A percentile compares a stretch with the other conserved stretches of the same genome.
Evolutionary conservation across 2,113 vertebrate genomes (phyloP).

Genomic region (Ciconia boyciana): DNA sequence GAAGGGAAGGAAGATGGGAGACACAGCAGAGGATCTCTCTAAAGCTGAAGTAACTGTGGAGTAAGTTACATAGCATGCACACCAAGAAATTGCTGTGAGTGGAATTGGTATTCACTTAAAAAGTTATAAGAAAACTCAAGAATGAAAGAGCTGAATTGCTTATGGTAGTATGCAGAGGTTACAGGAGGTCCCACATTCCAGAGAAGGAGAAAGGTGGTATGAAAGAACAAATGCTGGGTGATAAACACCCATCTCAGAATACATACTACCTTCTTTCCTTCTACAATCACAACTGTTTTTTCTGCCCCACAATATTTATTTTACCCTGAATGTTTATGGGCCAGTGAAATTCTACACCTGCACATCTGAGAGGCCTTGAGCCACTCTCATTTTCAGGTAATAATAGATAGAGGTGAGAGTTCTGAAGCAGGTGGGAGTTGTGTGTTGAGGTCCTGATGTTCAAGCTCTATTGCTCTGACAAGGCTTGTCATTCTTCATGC

Average conservation of each 20-base stretch:
- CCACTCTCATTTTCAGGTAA: not conserved
- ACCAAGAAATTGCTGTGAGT: not conserved
- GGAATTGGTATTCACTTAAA: not conserved
- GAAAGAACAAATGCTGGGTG: not conserved
- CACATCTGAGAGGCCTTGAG: constrained; percentile 18
- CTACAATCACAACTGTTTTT: not conserved
- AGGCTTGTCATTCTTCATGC: not conserved
- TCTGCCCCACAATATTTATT: not conserved
- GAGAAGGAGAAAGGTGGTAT: not conserved
- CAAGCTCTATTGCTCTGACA: not conserved
- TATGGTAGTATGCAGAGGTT: not conserved
- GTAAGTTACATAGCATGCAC: not conserved
- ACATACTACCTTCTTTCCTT: not conserved
- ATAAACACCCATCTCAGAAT: not conserved
- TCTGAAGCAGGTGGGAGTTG: not conserved
- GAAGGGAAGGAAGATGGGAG: not conserved
- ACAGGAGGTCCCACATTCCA: not conserved
- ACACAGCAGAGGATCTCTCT: not conserved
- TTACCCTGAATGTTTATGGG: not conserved
- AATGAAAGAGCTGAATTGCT: not conserved
- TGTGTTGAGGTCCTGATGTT: not conserved
- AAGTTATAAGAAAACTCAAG: not conserved
- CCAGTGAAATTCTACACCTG: constrained; percentile 56
- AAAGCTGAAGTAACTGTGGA: not conserved
- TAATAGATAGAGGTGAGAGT: not conserved